Evolutionary conservation across 2,797 vertebrate species (phyloP), one percentile per base, ranked within the genome.

Genomic region (Varecia variegata): DNA sequence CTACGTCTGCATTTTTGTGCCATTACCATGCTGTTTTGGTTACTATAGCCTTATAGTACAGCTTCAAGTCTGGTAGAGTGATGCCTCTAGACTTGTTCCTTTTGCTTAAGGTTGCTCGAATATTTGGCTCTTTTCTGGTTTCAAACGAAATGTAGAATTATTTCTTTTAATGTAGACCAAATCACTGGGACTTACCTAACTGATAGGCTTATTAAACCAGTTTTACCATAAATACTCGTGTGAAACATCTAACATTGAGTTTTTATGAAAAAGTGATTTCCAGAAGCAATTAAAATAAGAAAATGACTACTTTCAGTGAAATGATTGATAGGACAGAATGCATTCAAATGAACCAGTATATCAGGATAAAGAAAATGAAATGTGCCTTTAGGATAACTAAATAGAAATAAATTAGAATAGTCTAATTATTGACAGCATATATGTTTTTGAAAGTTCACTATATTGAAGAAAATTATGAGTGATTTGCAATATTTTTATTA

Each of bases 231-330:
- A 87, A 60, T 77, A 11, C 13, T 30, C 43, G 27, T 74, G 23
- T 90, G 35, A 93, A 93, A 92, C 27, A 6, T 32, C 12, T 50
- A 56, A n/a, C 17, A 85, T 68, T 62, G 17, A 58, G 20, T 40
- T 94, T 87, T 82, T 79, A 94, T 43, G 18, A 74, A 82, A 90
- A 87, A 27, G 10, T 21, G 1, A 88, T 88, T 88, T 88, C 15
- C 38, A 91, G 62, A 89, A 91, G 30, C 21, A 97, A 82, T 32
- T 74, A 67, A 90, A 93, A 88, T 88, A 87, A 83, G 58, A 94
- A 93, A 94, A 84, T 79, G 32, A 92, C 65, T 82, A 25, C 54
- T 54, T 94, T 70, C 6, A 47, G 13, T 3, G 6, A 54, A 5
- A 30, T 60, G 38, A 76, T 14, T n/a, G 25, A 91, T 40, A 80